Percentiles rank a stretch among this genome's conserved stretches.
Conservation (phyloP, 2,113 vertebrate species). For the Macroglossus sobrinus region DNA sequence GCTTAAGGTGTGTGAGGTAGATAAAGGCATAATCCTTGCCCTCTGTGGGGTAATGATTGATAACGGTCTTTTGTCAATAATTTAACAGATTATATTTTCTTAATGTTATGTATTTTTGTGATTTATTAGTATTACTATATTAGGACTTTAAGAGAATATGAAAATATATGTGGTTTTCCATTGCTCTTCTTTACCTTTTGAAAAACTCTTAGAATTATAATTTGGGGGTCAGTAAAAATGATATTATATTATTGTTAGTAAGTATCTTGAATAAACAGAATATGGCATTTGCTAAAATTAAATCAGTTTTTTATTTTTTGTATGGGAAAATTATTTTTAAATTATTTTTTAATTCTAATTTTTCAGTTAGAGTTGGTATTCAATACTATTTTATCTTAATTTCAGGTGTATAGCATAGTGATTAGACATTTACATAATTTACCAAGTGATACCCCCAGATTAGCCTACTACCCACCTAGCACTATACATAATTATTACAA, state of each 20-base stretch:
- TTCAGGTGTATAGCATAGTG: no score
- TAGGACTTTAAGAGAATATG: background rate
- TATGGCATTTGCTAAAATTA: background rate
- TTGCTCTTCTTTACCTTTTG: background rate
- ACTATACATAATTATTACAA: no score
- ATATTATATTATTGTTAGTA: background rate
- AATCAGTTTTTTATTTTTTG: background rate
- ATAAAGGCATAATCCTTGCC: background rate
- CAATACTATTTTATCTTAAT: no score
- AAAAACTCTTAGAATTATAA: conserved; percentile 20
- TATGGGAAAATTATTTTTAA: no score
- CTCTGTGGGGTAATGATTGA: background rate
- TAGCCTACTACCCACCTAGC: no score
- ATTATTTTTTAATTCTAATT: no score
- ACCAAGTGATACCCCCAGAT: no score
- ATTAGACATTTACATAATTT: no score
- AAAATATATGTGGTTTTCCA: background rate
- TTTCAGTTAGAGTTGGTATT: no score
- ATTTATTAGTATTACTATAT: conserved; percentile 6
- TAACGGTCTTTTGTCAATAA: background rate
- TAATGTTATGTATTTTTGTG: background rate
- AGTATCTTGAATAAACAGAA: background rate
- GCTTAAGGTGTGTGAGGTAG: background rate
- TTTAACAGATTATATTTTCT: conserved; percentile 9
- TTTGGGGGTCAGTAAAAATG: background rate